Evolutionary conservation across 2,888 invertebrate genomes (phyloP), one percentile per base, ranked within the genome.

Genomic region (Gibbula magus): DNA sequence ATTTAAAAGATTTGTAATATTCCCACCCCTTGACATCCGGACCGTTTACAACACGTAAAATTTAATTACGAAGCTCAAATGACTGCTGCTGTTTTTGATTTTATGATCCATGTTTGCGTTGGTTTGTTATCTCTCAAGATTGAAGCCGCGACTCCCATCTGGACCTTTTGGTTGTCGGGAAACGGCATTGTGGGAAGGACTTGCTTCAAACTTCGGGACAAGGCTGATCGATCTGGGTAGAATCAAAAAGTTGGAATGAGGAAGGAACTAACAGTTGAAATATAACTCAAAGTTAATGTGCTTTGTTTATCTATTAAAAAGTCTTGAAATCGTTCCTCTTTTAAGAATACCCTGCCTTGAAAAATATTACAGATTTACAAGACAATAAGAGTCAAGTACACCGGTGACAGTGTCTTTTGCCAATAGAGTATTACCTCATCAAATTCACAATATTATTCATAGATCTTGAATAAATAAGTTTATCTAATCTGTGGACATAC

Each of bases 81-180:
- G 61, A 61, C 61, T 61, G 61, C 61, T 61, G 61, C 29, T 61
- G 29, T 29, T 16, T 25, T 29, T 29, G 16, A 25, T 25, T 16
- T 29, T 16, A 18, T 70, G 4, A 22, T 22, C 45, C 32, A 39
- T 32, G 22, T 70, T 35, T 39, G 51, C 25, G 8, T 22, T 22
- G 29, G n/a, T n/a, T n/a, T 81, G 86, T 81, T 89, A 89, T 86
- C 88, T 88, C 32, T 83, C 73, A 51, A 80, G 82, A 52, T 82
- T 84, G 81, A 90, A 90, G 5, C 90, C 90, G 25, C 73, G 79
- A 5, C 88, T 86, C 4, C 88, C 89, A 76, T 90, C 89, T 18
- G 90, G 90, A 0, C 89, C 89, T 52, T 82, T 83, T 0, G 90
- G 90, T 76, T 90, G 89, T 25, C 89, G 85, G 32, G 89, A 66